Evolutionary conservation across 2,113 vertebrate species (phyloP), one percentile per base, ranked within the genome.

Genomic region (Sinocyclocheilus grahami): DNA sequence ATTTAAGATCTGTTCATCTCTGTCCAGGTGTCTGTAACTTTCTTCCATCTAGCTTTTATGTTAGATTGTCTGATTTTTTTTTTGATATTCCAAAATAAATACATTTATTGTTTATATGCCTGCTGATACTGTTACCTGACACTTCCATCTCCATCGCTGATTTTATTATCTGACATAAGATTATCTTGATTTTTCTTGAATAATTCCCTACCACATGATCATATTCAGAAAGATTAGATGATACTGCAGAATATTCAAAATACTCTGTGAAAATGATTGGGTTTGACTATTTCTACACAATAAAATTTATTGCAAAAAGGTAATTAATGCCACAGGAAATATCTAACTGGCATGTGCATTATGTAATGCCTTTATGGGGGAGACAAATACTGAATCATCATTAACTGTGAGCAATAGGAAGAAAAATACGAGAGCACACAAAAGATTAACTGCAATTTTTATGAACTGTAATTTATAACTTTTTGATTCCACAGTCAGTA

Each of bases 401-500:
- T 37, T 65, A 48, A 58, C 46, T 24, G 20, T 16, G 18, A 9
- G 11, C 37, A 69, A 22, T 33, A 37, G 6, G 5, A 33, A n/a
- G 1, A 37, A 24, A 10, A n/a, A 48, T 13, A 62, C 18, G 16
- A 78, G 22, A 27, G 30, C 14, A 39, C 39, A 18, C n/a, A 27
- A 48, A 63, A 22, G n/a, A 33, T 22, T 60, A 30, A 58, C 2
- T 48, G 6, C 48, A 8, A 37, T 60, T 62, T 62, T 22, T 42
- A 20, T 42, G 20, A 42, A 78, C 6, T 78, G 18, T 74, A 10
- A 30, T 75, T 84, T 22, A 53, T 65, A 67, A 74, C 69, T 53
- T 77, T 72, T 69, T 72, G 58, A 82, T 30, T 75, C 78, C 63
- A 27, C 69, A 46, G 80, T 63, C 80, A 65, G 78, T 85, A 18